Conservation (phyloP, 1,140 invertebrate genomes). For the Zaprionus ornatus region DNA sequence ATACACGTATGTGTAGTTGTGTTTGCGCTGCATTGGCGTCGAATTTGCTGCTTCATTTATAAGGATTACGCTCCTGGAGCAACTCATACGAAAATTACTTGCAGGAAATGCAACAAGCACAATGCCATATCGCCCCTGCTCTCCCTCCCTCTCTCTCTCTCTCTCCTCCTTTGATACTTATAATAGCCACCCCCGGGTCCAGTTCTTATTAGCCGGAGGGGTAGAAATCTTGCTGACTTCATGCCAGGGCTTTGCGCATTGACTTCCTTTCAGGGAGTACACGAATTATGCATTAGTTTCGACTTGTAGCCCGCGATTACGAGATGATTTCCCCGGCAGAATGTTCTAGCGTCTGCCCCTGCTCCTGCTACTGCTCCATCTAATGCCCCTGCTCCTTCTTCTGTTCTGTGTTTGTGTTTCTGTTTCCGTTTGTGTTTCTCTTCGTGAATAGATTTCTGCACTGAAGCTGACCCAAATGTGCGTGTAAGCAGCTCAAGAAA, state of each 20-base stretch:
- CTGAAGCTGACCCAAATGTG: constrained; percentile 39
- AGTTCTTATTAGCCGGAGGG: not conserved
- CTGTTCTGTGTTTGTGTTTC: constrained; percentile 1
- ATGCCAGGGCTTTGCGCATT: constrained; percentile 36
- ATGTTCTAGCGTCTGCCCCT: not conserved
- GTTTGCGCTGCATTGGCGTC: constrained; percentile 60
- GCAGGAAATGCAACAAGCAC: constrained; percentile 75
- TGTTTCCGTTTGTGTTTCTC: not conserved
- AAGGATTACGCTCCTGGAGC: constrained; percentile 64
- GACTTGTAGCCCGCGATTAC: constrained; percentile 64
- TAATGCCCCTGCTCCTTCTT: constrained; percentile 1
- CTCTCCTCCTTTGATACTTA: not conserved
- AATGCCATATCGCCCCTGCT: constrained; percentile 9
- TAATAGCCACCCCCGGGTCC: constrained; percentile 13
- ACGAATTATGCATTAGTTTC: constrained; percentile 79
- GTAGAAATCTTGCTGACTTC: constrained; percentile 40
- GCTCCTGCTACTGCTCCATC: not conserved
- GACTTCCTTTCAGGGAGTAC: constrained; percentile 40
- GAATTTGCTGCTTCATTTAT: constrained; percentile 82
- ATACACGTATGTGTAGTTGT: constrained; percentile 42
- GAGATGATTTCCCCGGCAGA: constrained; percentile 42
- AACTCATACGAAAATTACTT: constrained; percentile 80
- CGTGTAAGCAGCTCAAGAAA: constrained; percentile 7
- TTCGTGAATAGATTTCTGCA: not conserved
- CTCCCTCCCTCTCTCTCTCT: not conserved